Conservation (phyloP, 2,888 invertebrate species). For the Alloplasta piceator region DNA sequence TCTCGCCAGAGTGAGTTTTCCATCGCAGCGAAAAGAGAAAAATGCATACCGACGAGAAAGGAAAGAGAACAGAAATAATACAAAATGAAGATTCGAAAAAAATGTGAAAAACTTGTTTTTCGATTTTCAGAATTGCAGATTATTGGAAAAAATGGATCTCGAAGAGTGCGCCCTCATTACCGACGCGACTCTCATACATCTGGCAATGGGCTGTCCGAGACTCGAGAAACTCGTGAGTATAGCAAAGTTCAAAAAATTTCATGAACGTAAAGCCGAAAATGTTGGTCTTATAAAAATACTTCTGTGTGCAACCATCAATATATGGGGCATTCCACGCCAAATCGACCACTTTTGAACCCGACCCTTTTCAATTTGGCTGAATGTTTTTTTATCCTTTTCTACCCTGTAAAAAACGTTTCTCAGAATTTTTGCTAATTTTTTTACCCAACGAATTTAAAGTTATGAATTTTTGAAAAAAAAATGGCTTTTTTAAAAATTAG, state of each 20-base stretch:
- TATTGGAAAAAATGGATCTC: constrained; percentile 98
- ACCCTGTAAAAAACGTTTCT: no score
- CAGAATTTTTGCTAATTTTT: no score
- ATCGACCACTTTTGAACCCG: no score
- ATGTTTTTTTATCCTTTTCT: no score
- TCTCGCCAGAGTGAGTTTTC: constrained; percentile 90
- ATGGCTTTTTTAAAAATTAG: constrained; percentile 27
- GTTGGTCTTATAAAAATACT: no score
- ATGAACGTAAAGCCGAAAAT: no score
- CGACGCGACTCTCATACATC: constrained; percentile 95
- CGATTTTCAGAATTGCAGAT: constrained; percentile 92
- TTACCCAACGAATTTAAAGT: no score
- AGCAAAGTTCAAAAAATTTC: background rate
- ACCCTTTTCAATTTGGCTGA: no score
- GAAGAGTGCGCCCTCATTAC: constrained; percentile 99
- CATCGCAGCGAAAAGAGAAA: background rate
- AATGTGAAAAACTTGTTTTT: constrained; percentile 43
- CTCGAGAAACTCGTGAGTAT: constrained; percentile 95
- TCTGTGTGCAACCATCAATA: no score
- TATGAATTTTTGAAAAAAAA: background rate
- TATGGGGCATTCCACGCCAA: no score
- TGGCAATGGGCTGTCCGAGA: constrained; percentile 97
- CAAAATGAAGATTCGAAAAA: constrained; percentile 3
- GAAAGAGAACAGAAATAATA: constrained; percentile 19
- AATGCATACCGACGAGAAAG: background rate